Evolutionary conservation across 2,888 invertebrate genomes (phyloP).

Genomic region (Protonemura montana): DNA sequence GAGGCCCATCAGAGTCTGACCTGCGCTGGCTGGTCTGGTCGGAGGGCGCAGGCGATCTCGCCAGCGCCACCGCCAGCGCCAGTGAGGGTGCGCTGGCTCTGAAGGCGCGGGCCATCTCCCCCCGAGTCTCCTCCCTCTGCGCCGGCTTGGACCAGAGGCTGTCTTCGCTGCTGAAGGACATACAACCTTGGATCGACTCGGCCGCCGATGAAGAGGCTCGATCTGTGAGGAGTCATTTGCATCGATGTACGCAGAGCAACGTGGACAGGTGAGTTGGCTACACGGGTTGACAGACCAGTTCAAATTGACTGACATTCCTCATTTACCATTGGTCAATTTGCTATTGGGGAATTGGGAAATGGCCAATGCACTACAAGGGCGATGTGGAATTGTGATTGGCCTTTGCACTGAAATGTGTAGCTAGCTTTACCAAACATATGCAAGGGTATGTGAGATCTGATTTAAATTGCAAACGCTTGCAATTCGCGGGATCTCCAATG

Average conservation of each 20-base stretch:
- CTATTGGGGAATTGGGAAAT: no score
- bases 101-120: slow-evolving; percentile 83
- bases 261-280: slow-evolving; percentile 46
- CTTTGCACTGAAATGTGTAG: no score
- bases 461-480: no score
- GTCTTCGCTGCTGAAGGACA: slow-evolving; percentile 71
- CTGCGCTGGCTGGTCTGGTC: slow-evolving; percentile 78
- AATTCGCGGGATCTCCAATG: no score
- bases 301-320: no score
- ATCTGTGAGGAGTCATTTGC: slow-evolving; percentile 64
- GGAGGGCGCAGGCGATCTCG: slow-evolving; percentile 66
- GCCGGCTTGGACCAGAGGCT: slow-evolving; percentile 69
- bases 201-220: slow-evolving; percentile 63
- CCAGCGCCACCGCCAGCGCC: slow-evolving; percentile 55
- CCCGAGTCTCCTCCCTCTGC: slow-evolving; percentile 75
- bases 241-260: slow-evolving; percentile 61
- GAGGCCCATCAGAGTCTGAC: slow-evolving; percentile 67
- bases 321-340: no score
- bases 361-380: no score
- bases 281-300: no score
- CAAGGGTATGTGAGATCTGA: no score
- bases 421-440: no score
- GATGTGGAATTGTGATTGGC: no score
- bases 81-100: slow-evolving; percentile 65
- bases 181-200: slow-evolving; percentile 72